Conservation (phyloP, 2,797 vertebrate genomes). For the Tenualosa ilisha region DNA sequence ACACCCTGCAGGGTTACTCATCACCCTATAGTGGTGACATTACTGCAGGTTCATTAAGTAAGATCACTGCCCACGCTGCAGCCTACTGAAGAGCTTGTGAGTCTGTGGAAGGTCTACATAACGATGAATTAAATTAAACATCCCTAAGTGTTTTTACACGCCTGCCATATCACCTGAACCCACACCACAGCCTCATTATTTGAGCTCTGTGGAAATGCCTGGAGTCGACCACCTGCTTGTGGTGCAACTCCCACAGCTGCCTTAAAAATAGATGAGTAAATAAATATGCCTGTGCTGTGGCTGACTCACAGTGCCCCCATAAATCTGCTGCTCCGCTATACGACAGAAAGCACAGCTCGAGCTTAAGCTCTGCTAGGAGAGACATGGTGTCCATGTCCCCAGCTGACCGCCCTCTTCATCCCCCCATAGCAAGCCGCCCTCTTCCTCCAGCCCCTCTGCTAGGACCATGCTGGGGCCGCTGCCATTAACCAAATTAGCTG, state of each 20-base stretch:
- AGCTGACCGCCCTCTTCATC: neutral
- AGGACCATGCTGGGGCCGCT: neutral
- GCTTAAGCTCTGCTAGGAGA: no score
- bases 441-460: no score
- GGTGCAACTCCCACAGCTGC: neutral
- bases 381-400: neutral
- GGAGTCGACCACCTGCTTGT: neutral
- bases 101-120: neutral
- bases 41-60: neutral
- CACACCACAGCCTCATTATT: neutral
- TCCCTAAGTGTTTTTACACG: neutral
- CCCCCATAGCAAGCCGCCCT: neutral
- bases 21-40: no score
- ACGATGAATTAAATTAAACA: neutral
- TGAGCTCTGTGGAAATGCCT: neutral
- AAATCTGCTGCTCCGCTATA: neutral
- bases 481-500: constrained; percentile 20
- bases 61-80: neutral
- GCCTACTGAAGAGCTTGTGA: neutral
- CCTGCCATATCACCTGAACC: neutral
- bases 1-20: neutral
- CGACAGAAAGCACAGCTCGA: neutral
- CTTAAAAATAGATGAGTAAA: constrained; percentile 25
- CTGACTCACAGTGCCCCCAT: neutral
- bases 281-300: neutral